Base-by-base conservation (phyloP, 2,888 invertebrate genomes). In the Myopa testacea region DNA sequence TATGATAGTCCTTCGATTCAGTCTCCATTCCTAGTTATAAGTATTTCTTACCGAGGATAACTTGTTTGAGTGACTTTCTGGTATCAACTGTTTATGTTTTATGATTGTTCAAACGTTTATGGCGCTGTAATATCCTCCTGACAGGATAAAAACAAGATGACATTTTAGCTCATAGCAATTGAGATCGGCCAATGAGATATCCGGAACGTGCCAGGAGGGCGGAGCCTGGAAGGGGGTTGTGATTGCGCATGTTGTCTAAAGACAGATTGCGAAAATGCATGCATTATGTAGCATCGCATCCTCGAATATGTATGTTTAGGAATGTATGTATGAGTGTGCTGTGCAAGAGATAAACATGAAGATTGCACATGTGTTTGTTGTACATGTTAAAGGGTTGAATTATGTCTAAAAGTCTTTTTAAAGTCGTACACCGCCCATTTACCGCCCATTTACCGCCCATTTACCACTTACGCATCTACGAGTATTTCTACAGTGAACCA, bases 1-100 rank as follows among this genome's bases (percentile, higher is more conserved):
- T 75, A 68, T 75, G 75, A 60, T 75, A 75, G 34, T 69, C 75
- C 60, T 75, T 75, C 5, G 75, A 68, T 60, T 68, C 69, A 55
- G 60, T 60, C 37, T 75, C 40, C 75, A 75, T 75, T 69, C 4
- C 37, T 12, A 34, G 26, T 34, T 55, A 8, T 55, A 26, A 26
- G 14, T 14, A 6, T 5, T 10, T 55, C 12, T 40, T 34, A n/a
- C 60, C n/a, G 50, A 50, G 8, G 50, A 74, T 38, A 45, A 75
- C 75, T 69, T 58, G 12, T 62, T 58, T 58, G 34, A 16, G 58
- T 12, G 75, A 40, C 34, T 40, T 58, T 69, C 34, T n/a, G 26
- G 38, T 58, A 60, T n/a, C 60, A 45, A 75, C 75, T 75, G 60
- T 60, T 68, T 19, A 45, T 63, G 62, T 12, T 65, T 16, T 63